These are phyloP conservation scores for Zelleria hepariella DNA, from an alignment of 2,888 invertebrate genomes.

Conservation along the genomic window DNA sequence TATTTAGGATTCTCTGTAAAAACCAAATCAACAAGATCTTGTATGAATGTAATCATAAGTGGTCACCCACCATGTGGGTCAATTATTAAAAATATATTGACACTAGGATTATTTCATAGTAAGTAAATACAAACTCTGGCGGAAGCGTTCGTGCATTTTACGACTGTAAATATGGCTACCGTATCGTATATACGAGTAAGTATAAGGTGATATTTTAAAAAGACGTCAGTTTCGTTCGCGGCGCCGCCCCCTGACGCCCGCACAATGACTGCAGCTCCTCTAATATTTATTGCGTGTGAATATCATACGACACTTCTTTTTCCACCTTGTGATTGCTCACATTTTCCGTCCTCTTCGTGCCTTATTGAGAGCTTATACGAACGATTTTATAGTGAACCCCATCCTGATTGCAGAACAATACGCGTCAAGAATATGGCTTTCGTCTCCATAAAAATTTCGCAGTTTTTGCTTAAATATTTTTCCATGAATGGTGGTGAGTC, in stretches of 20 bases:
- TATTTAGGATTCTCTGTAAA: too few relatives aligned
- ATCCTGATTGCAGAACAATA: neutral
- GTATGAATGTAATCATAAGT: too few relatives aligned
- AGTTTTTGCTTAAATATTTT: neutral
- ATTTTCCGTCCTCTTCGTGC: conserved; percentile 23
- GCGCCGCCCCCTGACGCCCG: conserved; percentile 27
- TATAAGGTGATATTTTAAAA: neutral
- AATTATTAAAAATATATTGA: too few relatives aligned
- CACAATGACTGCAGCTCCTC: conserved; percentile 66
- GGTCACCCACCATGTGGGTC: too few relatives aligned
- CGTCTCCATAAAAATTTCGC: neutral
- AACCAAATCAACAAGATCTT: too few relatives aligned
- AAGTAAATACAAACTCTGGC: neutral
- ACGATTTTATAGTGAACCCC: neutral
- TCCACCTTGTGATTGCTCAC: conserved; percentile 40
- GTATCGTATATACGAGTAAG: too few relatives aligned
- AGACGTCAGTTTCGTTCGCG: neutral
- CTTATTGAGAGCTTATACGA: conserved; percentile 9
- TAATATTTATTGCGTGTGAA: conserved; percentile 70
- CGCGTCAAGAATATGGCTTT: neutral
- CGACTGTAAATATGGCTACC: neutral
- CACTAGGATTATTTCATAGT: too few relatives aligned
- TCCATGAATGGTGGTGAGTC: neutral
- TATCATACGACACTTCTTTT: conserved; percentile 56
- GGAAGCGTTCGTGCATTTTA: neutral